phyloP scores from a whole-genome alignment of 92 coral and sea anemone genomes.

The Phenganax marumi region DNA sequence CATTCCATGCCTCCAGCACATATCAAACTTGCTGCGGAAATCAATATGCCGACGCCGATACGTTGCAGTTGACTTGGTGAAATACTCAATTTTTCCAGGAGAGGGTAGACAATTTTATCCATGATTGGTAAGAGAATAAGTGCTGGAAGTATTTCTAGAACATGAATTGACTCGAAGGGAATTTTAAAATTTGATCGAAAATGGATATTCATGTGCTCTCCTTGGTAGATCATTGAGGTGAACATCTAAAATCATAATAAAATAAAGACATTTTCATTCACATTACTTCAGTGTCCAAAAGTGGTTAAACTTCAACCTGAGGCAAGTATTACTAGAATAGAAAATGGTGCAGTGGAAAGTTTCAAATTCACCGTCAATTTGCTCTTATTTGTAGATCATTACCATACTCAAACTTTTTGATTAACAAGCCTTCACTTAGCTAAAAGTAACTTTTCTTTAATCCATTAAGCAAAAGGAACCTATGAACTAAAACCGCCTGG shows the following conservation, averaged over 20 bases:
- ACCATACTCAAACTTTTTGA: too few species aligned
- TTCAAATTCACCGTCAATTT: too few species aligned
- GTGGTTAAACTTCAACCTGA: too few species aligned
- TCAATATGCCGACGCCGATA: slow-evolving; percentile 82
- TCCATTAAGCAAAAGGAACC: too few species aligned
- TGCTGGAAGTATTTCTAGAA: slow-evolving; percentile 58
- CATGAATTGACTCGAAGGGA: slow-evolving; percentile 70
- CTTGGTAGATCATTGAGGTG: slow-evolving; percentile 82
- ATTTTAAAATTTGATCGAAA: slow-evolving; percentile 46
- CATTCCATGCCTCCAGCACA: slow-evolving; percentile 76
- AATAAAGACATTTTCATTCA: background rate
- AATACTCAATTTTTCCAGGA: slow-evolving; percentile 57
- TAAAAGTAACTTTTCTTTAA: too few species aligned
- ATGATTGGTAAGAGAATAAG: slow-evolving; percentile 75
- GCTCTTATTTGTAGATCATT: too few species aligned
- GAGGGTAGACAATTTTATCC: slow-evolving; percentile 79
- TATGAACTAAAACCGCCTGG: too few species aligned
- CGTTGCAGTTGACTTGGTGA: slow-evolving; percentile 74
- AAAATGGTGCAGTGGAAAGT: too few species aligned
- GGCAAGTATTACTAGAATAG: too few species aligned
- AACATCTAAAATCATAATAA: slow-evolving; percentile 62
- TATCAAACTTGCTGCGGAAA: slow-evolving; percentile 74
- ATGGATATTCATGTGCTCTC: slow-evolving; percentile 70
- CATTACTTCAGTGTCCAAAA: too few species aligned
- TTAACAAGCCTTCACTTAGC: too few species aligned